These are phyloP conservation scores for Corythornis madagascariensis DNA, from an alignment of 2,113 vertebrate genomes.

Conservation along the genomic window DNA sequence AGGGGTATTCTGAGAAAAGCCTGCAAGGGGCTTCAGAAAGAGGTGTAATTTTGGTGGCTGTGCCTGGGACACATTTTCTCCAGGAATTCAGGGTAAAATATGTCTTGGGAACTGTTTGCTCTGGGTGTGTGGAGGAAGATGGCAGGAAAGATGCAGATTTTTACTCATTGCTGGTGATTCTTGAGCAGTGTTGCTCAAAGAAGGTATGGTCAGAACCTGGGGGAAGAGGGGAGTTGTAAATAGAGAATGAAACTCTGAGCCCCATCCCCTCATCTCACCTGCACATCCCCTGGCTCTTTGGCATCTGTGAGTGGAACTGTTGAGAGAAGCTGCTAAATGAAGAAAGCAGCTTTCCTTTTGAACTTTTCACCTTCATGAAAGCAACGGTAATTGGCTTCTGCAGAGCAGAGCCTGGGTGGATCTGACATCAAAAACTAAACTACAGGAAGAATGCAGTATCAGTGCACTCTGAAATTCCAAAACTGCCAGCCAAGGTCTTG, in stretches of 20 bases:
- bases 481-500: not conserved
- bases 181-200: not conserved
- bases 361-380: conserved; percentile 32
- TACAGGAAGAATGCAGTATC: not conserved
- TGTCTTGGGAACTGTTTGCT: not conserved
- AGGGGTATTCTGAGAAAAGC: conserved; percentile 4
- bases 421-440: not conserved
- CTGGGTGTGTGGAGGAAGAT: not conserved
- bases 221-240: not conserved
- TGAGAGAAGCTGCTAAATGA: conserved; percentile 28
- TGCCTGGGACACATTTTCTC: not conserved
- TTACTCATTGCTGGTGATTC: not conserved
- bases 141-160: not conserved
- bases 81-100: not conserved
- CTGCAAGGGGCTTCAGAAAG: not conserved
- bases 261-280: not conserved
- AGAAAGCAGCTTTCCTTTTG: conserved; percentile 39
- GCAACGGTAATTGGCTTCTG: not conserved
- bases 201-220: not conserved
- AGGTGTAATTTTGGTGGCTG: not conserved
- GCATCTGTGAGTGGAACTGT: not conserved
- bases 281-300: not conserved
- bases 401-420: not conserved
- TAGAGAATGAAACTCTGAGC: not conserved
- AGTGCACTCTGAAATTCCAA: not conserved